These are phyloP conservation scores for Gobio occitaniae DNA, from an alignment of 2,797 vertebrate genomes.

Conservation along the genomic window DNA sequence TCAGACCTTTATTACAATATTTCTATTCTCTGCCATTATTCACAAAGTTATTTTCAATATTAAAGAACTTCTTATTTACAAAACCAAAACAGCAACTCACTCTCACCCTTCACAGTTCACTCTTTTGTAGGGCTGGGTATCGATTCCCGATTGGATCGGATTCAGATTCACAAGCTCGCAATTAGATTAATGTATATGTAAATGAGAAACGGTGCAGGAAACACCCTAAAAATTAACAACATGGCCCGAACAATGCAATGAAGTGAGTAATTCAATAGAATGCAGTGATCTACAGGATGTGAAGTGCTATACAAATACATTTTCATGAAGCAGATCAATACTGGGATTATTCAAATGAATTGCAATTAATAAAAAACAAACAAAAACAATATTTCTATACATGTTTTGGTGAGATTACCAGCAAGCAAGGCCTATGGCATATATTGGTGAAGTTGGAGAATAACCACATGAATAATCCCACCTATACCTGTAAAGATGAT, in stretches of 20 bases:
- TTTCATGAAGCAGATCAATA: not conserved
- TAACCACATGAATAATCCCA: slow-evolving; percentile 21
- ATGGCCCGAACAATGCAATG: not conserved
- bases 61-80: slow-evolving; percentile 48
- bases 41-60: slow-evolving; percentile 63
- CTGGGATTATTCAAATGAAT: not conserved
- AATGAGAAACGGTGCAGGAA: not conserved
- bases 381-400: not conserved
- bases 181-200: not conserved
- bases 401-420: not conserved
- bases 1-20: slow-evolving; percentile 73
- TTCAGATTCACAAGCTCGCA: not conserved
- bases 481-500: slow-evolving; percentile 56
- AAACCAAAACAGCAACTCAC: not conserved
- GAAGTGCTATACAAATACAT: not conserved
- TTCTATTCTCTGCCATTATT: slow-evolving; percentile 67
- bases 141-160: not conserved
- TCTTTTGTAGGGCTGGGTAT: not conserved
- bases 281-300: not conserved
- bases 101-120: not conserved
- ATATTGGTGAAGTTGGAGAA: not conserved
- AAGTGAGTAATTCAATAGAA: not conserved
- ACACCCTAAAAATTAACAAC: not conserved
- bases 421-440: no score
- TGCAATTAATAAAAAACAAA: not conserved